Evolutionary conservation across 2,797 vertebrate species (phyloP).

Genomic region (Danio kyathit): DNA sequence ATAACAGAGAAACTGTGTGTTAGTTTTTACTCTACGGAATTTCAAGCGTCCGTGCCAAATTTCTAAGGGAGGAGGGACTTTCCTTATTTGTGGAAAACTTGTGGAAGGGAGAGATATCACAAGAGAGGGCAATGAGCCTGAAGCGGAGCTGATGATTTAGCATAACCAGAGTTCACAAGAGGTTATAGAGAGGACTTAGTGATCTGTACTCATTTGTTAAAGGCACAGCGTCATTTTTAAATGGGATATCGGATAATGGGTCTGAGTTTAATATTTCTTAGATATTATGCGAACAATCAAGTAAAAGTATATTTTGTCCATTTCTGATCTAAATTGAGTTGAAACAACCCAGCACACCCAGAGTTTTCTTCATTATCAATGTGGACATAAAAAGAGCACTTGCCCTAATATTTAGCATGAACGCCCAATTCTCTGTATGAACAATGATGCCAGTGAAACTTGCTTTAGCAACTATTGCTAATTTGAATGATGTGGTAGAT

Average conservation of each 20-base stretch:
- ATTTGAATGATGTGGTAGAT: background rate
- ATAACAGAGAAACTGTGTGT: conserved; percentile 64
- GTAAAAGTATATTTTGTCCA: background rate
- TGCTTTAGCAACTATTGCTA: background rate
- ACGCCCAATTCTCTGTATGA: background rate
- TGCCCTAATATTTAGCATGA: background rate
- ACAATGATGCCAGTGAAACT: background rate
- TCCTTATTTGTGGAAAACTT: conserved; percentile 81
- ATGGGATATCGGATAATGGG: background rate
- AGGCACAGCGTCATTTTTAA: too few species aligned
- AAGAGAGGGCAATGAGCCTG: conserved; percentile 67
- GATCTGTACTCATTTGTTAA: too few species aligned
- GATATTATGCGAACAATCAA: background rate
- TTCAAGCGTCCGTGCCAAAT: conserved; percentile 77
- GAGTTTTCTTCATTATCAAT: too few species aligned
- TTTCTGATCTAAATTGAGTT: too few species aligned
- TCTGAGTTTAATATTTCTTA: background rate
- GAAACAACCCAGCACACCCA: too few species aligned
- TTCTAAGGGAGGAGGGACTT: conserved; percentile 74
- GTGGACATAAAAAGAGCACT: background rate
- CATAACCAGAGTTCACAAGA: conserved; percentile 15
- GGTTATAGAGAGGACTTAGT: conserved; percentile 61
- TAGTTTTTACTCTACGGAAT: conserved; percentile 74
- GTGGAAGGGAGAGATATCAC: conserved; percentile 76
- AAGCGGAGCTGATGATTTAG: conserved; percentile 56